Conservation (phyloP, 2,113 vertebrate species). For the Excalfactoria chinensis region DNA sequence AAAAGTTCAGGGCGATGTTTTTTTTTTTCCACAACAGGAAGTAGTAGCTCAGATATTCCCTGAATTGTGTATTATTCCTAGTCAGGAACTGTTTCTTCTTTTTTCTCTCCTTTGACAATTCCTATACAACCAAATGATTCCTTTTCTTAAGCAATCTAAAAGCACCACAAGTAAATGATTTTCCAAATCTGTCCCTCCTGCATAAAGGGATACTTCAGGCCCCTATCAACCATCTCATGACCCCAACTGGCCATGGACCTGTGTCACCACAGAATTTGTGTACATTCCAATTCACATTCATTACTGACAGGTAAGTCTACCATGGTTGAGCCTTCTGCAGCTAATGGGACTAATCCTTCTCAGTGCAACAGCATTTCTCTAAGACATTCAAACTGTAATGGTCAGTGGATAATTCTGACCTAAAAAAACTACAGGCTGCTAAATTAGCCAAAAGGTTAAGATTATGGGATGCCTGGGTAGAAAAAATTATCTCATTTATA, state of each 20-base stretch:
- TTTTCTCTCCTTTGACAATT: background rate
- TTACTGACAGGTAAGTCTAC: background rate
- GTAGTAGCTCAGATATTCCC: background rate
- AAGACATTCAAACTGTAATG: background rate
- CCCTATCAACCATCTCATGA: background rate
- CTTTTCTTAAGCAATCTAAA: background rate
- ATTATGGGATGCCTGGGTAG: background rate
- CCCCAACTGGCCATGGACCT: background rate
- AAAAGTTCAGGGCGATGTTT: background rate
- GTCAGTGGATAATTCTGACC: background rate
- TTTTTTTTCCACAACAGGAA: background rate
- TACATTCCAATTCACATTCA: background rate
- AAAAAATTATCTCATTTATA: background rate
- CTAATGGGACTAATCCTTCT: background rate
- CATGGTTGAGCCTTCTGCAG: background rate
- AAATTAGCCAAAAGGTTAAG: background rate
- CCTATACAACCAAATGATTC: background rate
- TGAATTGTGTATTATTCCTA: background rate
- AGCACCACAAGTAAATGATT: background rate
- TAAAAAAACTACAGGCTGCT: background rate
- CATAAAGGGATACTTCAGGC: background rate
- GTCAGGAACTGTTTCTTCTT: background rate
- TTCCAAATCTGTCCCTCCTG: background rate
- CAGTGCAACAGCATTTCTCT: background rate
- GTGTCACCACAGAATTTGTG: background rate